Evolutionary conservation across 2,888 invertebrate species (phyloP), one percentile per base, ranked within the genome.

Genomic region (Drosophila dives): DNA sequence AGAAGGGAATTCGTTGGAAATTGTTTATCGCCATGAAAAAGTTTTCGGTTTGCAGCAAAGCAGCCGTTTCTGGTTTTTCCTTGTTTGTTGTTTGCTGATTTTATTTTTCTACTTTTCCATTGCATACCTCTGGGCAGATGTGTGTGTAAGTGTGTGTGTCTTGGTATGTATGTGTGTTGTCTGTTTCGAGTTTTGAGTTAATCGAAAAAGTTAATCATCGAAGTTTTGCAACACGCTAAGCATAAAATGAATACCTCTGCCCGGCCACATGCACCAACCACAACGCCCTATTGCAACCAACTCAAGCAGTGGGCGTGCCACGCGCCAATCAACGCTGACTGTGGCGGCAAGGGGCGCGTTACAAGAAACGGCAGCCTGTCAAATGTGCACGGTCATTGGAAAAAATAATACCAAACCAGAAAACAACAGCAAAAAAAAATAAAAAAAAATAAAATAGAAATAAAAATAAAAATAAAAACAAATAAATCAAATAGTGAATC

Each of bases 191-290:
- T 79, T 79, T 81, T 77, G 83, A 89, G 85, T 86, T 86, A 86
- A 90, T 86, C 86, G 86, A 86, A 86, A 86, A 90, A 90, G 86
- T 86, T 86, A 90, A 86, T 86, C 86, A 86, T 89, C 89, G 89
- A 86, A 86, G 88, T 89, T 89, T 89, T 82, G 79, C 82, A 81
- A 81, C 75, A 75, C 70, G 80, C 71, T 78, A 74, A 81, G 70
- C 80, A 75, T 75, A 74, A 82, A 75, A 73, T 76, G 55, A 55
- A 59, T 50, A 29, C 20, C 34, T 40, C n/a, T 1, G 15, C 26
- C 15, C 15, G 3, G 17, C 32, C 40, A 4, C 15, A 7, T 17
- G 23, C 36, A 2, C 11, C 53, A 23, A 45, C 17, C 50, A 1
- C n/a, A 29, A n/a, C 20, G 56, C 20, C 40, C 20, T 29, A 29